Evolutionary conservation across 1,140 invertebrate genomes (phyloP), one percentile per base, ranked within the genome.

Genomic region (Lasioglossum baleicum): DNA sequence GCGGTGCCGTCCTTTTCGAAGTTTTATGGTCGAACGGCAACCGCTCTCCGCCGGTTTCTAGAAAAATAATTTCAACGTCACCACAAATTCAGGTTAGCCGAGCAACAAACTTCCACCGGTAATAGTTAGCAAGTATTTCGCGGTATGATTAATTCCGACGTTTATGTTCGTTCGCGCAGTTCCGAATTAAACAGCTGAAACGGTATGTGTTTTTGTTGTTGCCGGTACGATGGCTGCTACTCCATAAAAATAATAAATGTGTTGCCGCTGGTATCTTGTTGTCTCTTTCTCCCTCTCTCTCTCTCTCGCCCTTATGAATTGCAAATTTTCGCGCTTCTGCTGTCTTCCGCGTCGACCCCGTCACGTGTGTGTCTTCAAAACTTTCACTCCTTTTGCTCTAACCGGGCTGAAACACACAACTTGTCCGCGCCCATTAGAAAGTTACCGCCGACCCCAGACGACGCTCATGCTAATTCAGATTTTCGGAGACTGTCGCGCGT

Each of bases 181-280:
- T 82, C 79, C 56, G 64, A 79, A 79, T 74, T 80, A 83, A 80
- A 76, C 51, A 75, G 77, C 17, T 58, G 77, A 75, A 80, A 75
- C 68, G 58, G 66, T 75, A 75, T 70, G 76, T 64, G 72, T 75
- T 81, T 76, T 81, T 68, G 74, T 72, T 77, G 67, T 81, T 83
- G 17, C 53, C 48, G 63, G 61, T 56, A 68, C 60, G 71, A 71
- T 65, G 51, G 48, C 61, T 15, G 10, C 58, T 15, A 63, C 40
- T 44, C 75, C 75, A 79, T 83, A 83, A 83, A 83, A 60, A 80
- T 83, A 83, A 83, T 66, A 83, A 83, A 80, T 65, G 77, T 22
- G 35, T 53, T 40, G 51, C 60, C 42, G 70, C 51, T 48, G 11
- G 11, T 48, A 10, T 48, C 44, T 48, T 13, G 44, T 48, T 13